Percentiles rank a stretch among this genome's conserved stretches.
These are phyloP conservation scores for Leptopilina syphax DNA, from an alignment of 2,888 invertebrate genomes.

Conservation along the genomic window DNA sequence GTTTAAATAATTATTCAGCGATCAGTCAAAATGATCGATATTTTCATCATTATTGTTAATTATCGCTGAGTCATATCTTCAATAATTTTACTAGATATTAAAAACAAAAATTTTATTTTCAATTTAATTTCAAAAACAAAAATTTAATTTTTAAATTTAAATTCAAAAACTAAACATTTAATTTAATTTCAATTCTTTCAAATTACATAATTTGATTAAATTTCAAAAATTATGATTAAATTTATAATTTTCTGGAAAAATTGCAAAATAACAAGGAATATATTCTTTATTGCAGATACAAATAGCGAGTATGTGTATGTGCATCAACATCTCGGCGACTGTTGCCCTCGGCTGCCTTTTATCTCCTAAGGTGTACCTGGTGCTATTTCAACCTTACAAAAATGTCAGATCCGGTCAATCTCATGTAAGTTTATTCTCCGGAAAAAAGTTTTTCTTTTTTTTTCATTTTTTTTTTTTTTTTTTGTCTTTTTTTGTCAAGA, in stretches of 20 bases:
- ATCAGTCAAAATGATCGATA: too few species aligned
- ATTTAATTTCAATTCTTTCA: too few species aligned
- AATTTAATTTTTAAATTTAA: too few species aligned
- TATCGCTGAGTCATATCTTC: too few species aligned
- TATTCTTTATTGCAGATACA: slow-evolving; percentile 81
- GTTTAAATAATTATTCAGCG: too few species aligned
- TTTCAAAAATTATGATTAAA: too few species aligned
- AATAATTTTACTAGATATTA: too few species aligned
- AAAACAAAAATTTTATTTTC: too few species aligned
- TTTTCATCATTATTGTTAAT: too few species aligned
- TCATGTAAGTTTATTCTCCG: slow-evolving; percentile 19
- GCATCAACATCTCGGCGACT: slow-evolving; percentile 86
- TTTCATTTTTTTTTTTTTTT: background rate
- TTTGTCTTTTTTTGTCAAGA: background rate
- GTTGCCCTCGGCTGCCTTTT: slow-evolving; percentile 87
- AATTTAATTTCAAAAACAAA: too few species aligned
- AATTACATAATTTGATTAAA: too few species aligned
- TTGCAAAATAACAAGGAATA: slow-evolving; percentile 12
- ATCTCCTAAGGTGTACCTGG: slow-evolving; percentile 87
- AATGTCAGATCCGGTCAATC: slow-evolving; percentile 82
- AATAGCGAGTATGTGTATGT: slow-evolving; percentile 87
- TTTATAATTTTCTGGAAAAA: background rate
- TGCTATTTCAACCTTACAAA: slow-evolving; percentile 88
- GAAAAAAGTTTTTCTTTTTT: background rate
- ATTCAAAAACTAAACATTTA: too few species aligned